Evolutionary conservation across 2,113 vertebrate species (phyloP).

Genomic region (Motacilla alba): DNA sequence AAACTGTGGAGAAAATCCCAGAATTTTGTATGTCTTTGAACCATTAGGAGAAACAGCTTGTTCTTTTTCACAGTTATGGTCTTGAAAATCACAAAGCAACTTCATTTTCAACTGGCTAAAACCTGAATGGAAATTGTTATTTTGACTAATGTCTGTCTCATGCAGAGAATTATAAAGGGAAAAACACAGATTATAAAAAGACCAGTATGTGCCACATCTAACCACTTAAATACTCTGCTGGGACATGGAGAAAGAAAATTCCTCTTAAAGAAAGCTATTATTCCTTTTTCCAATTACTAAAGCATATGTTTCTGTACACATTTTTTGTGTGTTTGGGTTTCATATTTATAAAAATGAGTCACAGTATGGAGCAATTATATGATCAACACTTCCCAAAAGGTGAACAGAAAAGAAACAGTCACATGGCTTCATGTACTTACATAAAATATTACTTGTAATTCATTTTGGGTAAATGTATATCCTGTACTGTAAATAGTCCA

Average conservation of each 20-base stretch:
- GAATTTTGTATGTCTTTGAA: neutral
- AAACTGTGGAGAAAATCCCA: neutral
- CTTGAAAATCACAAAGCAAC: neutral
- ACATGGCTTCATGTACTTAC: neutral
- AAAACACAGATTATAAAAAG: constrained; percentile 1
- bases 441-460: neutral
- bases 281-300: neutral
- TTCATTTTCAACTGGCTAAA: neutral
- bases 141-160: constrained; percentile 9
- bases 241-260: neutral
- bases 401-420: neutral
- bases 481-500: neutral
- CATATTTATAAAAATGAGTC: neutral
- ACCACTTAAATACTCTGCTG: neutral
- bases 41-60: neutral
- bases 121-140: neutral
- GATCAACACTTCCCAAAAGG: neutral
- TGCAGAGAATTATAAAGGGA: neutral
- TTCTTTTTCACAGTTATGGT: neutral
- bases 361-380: neutral
- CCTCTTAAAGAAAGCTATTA: neutral
- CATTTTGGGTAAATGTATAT: neutral
- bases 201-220: neutral
- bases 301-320: neutral
- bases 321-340: neutral